A percentile compares a stretch with the other conserved stretches of the same genome.
Evolutionary conservation across 2,797 vertebrate species (phyloP).

Genomic region (Ceryle rudis): DNA sequence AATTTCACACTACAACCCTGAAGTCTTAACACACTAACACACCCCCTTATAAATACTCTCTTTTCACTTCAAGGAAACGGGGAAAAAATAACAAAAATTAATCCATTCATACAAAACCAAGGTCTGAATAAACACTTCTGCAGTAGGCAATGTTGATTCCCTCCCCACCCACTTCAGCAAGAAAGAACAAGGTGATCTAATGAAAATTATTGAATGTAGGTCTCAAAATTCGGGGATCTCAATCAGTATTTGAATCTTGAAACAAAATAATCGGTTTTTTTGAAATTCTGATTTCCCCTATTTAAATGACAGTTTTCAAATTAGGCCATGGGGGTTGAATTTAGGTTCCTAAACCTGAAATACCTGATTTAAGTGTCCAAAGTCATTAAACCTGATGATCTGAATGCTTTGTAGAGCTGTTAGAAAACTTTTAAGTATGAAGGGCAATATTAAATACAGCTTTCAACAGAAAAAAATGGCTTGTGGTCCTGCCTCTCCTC

Average conservation of each 20-base stretch:
- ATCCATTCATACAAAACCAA: not conserved
- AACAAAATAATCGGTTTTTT: not conserved
- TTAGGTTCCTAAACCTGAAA: not conserved
- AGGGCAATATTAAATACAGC: not conserved
- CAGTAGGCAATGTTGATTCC: not conserved
- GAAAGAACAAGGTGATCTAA: not conserved
- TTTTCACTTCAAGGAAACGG: not conserved
- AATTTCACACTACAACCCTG: not conserved
- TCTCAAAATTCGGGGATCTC: not conserved
- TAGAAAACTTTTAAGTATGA: not conserved
- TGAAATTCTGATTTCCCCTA: not conserved
- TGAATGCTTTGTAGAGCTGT: not conserved
- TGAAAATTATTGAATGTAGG: not conserved
- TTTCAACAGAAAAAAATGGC: not conserved
- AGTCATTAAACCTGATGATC: constrained; percentile 5
- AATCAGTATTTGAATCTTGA: not conserved
- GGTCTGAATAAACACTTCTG: not conserved
- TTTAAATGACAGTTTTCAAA: constrained; percentile 8
- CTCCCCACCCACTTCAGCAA: not conserved
- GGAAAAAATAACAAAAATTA: not conserved
- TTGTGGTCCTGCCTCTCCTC: not conserved
- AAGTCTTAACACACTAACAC: not conserved
- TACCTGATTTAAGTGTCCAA: not conserved
- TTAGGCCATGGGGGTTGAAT: not conserved
- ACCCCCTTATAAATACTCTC: not conserved